Evolutionary conservation across 2,797 vertebrate genomes (phyloP), one percentile per base, ranked within the genome.

Genomic region (Helicolenus hilgendorfi): DNA sequence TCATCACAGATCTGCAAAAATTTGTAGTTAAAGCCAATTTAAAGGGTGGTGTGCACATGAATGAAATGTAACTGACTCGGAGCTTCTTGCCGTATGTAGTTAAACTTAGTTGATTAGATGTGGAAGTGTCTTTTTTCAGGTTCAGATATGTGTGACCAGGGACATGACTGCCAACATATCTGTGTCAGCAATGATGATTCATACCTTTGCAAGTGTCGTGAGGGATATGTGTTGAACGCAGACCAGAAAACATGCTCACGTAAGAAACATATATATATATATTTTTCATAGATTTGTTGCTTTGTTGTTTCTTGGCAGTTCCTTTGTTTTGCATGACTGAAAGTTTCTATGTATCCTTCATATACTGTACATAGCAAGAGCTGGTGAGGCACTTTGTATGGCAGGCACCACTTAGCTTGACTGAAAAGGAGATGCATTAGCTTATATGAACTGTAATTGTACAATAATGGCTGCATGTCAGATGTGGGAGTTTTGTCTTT

Each of bases 221-320:
- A 49, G 45, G 15, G 97, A 65, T 97, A 96, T 69, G 80, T 71
- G 77, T 88, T 98, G 85, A 98, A 97, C 59, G 72, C 91, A 24
- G 98, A 98, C 81, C 84, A 85, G 86, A 97, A 91, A 81, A 97
- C 94, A 0, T 98, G 98, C 84, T 96, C 96, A 87, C 92, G 96
- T 97, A 87, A 97, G 96, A 83, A 75, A 38, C 36, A 0, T 15
- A 20, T n/a, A n/a, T n/a, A n/a, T n/a, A n/a, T n/a, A 49, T 60
- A 29, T 69, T 67, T 82, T 65, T 59, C 27, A 60, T 45, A 18
- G 2, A 26, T 71, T 31, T 64, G 31, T 22, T 58, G 4, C 3
- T 6, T 20, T n/a, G n/a, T n/a, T n/a, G 13, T 55, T 31, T 67
- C 20, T 62, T 56, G 22, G 7, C 5, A 9, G 22, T 68, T 26